Evolutionary conservation across 2,113 vertebrate species (phyloP).

Genomic region (Pica pica): DNA sequence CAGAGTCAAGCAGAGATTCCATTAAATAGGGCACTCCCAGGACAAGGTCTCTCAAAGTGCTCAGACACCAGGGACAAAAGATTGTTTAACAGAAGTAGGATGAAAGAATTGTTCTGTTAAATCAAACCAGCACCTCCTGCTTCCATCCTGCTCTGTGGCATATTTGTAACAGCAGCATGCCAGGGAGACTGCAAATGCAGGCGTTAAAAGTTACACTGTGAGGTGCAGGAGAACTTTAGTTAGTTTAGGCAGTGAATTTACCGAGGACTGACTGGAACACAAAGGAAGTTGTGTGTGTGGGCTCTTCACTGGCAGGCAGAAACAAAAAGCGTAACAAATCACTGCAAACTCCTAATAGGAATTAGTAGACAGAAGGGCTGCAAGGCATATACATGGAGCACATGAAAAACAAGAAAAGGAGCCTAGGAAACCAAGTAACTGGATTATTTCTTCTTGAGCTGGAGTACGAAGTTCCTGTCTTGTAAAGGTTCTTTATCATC

Average conservation of each 20-base stretch:
- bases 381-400: neutral
- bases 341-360: neutral
- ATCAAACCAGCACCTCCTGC: neutral
- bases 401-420: neutral
- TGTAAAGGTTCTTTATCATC: neutral
- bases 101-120: neutral
- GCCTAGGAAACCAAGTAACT: neutral
- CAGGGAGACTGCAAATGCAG: neutral
- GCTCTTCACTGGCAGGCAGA: neutral
- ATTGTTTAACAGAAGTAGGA: neutral
- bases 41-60: neutral
- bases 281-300: neutral
- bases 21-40: neutral
- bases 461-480: neutral
- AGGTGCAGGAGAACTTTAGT: neutral
- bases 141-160: neutral
- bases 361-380: neutral
- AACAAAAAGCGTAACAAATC: slow-evolving; percentile 15
- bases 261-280: neutral
- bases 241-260: slow-evolving; percentile 6
- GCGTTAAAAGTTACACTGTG: neutral
- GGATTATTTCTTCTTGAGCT: neutral
- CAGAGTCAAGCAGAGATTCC: neutral
- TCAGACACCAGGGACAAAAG: neutral
- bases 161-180: neutral